Base-by-base conservation (phyloP, 2,888 invertebrate genomes). In the Hypercompe scribonia region DNA sequence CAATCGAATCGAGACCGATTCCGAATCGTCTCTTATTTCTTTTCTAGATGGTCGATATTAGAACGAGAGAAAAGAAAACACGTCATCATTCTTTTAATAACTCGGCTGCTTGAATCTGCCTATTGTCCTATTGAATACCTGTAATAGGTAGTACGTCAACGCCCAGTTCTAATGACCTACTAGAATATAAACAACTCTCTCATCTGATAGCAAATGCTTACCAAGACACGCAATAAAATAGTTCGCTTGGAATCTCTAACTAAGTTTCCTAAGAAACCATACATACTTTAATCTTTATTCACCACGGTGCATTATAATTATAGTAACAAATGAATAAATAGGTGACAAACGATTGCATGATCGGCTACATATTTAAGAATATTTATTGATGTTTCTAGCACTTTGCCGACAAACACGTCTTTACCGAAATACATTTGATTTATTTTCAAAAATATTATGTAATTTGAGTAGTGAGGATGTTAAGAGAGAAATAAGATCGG, bases 131-230 rank as follows among this genome's bases (percentile, higher is more conserved):
- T 61, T 61, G 18, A 61, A 31, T 61, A 61, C 61, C 7, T 61
- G 31, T 58, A 54, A 54, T 50, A 54, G 50, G 24, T 28, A 10
- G 50, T 28, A 61, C 61, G 31, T 31, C 18, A 31, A 61, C 61
- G 28, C 61, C 61, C 31, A 61, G 61, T 61, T 18, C 28, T 31
- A 61, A 61, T 61, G 61, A 61, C 61, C 61, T 61, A 61, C 61
- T 61, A 61, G 61, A 61, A 61, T 61, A 61, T 61, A 61, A 61
- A 61, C 61, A 31, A 31, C 61, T 61, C 31, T 18, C 31, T 61
- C 61, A 61, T 61, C 31, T 61, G 61, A 28, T 61, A 61, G 61
- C 18, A 31, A 61, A 28, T 5, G 15, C 61, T 61, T 61, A 31
- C 61, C 58, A 61, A 31, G 31, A 31, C 61, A 61, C 61, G 61